Evolutionary conservation across 2,113 vertebrate genomes (phyloP).

Genomic region (Oreocharis arfaki): DNA sequence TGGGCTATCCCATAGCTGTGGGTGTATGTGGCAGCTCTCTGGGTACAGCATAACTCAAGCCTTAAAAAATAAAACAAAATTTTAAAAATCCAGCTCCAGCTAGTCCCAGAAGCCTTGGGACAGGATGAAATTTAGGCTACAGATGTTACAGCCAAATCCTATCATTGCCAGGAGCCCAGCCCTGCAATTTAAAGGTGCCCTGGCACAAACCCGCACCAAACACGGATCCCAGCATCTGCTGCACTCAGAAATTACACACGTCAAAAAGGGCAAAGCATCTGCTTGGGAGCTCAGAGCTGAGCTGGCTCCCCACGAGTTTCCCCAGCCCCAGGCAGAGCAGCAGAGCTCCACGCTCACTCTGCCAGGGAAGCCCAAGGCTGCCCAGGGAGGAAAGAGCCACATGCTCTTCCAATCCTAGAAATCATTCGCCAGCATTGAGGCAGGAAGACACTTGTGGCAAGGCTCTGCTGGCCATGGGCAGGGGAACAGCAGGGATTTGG

Average conservation of each 20-base stretch:
- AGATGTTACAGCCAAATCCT: background rate
- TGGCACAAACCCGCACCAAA: background rate
- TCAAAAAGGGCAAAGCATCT: background rate
- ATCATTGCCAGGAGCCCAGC: background rate
- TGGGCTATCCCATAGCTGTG: background rate
- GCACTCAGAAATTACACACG: background rate
- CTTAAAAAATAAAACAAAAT: background rate
- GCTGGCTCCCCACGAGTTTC: background rate
- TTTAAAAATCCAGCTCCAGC: background rate
- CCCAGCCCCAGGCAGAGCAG: background rate
- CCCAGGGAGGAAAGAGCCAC: background rate
- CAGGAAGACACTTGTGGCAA: background rate
- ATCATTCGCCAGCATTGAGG: background rate
- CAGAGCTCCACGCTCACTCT: fast-evolving
- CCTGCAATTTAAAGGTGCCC: background rate
- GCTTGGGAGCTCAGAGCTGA: background rate
- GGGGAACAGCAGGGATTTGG: background rate
- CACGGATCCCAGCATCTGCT: fast-evolving
- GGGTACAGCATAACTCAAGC: background rate
- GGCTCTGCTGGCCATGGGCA: background rate
- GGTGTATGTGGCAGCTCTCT: background rate
- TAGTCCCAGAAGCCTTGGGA: background rate
- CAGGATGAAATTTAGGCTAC: background rate
- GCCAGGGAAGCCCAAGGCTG: fast-evolving
- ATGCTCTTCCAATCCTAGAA: background rate